These are phyloP conservation scores for Charadrius vociferus DNA, from an alignment of 2,113 vertebrate genomes.

Conservation along the genomic window DNA sequence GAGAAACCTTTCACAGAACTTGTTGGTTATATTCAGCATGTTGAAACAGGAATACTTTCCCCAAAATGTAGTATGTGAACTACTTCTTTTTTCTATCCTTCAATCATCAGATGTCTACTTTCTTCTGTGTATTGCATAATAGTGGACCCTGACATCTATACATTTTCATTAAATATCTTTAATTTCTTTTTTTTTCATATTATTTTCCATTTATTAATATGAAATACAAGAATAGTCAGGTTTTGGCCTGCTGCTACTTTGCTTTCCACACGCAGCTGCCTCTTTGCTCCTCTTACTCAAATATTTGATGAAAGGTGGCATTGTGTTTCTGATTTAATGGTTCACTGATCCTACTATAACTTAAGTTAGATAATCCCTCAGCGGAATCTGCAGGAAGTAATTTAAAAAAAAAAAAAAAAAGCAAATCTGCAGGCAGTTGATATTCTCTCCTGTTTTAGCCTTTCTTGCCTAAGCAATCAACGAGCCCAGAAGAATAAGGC, in stretches of 20 bases:
- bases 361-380: background rate
- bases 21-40: background rate
- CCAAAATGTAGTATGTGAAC: background rate
- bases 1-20: background rate
- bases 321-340: background rate
- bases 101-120: background rate
- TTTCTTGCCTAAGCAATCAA: background rate
- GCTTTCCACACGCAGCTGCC: background rate
- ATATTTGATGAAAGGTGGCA: background rate
- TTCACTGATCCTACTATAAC: background rate
- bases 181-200: background rate
- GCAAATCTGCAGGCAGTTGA: background rate
- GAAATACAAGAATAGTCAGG: background rate
- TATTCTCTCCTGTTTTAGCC: background rate
- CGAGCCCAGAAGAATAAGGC: background rate
- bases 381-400: background rate
- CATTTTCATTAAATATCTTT: background rate
- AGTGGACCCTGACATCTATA: background rate
- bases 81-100: background rate
- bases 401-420: background rate
- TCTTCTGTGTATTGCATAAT: background rate
- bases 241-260: background rate
- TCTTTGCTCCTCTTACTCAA: background rate
- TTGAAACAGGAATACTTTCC: background rate
- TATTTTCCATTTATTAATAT: background rate